Base-by-base conservation (phyloP, 2,888 invertebrate species). In the Lordiphosa andalusiaca region DNA sequence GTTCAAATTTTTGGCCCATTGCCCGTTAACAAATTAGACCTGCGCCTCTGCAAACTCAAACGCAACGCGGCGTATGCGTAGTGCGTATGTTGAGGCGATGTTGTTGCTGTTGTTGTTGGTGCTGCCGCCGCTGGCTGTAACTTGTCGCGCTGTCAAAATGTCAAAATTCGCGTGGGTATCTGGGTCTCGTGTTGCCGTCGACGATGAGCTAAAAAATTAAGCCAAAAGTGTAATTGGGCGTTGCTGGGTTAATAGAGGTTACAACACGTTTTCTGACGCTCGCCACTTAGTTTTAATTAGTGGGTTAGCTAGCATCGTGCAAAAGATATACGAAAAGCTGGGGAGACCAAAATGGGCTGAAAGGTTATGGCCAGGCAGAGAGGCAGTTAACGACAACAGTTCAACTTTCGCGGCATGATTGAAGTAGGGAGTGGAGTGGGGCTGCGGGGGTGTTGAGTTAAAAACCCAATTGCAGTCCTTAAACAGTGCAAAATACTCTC, bases 161-260 rank as follows among this genome's bases (percentile, higher is more conserved):
- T 77, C 77, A 77, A 82, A 63, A 84, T 68, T 74, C 53, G 54
- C 60, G 53, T 62, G 62, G 60, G 58, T 53, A 51, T 46, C 51
- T 46, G 13, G 40, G 62, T 58, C 52, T 52, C 36, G 30, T 46
- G 53, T 25, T 19, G 39, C 12, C 40, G 40, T 49, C 39, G 30
- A 44, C 61, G 61, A 62, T 64, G 61, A 57, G 65, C 65, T 75
- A 65, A 76, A 76, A 76, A 76, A 78, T 73, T 75, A 81, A 63
- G 73, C 66, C 72, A 68, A 63, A 84, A 82, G 71, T 84, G 85
- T 84, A 77, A 77, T 77, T 84, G 77, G 85, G 85, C 77, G 77
- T 66, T 69, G 72, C 75, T 65, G 71, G 85, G 77, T 77, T 77
- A 77, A 84, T 84, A 62, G 85, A 68, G 85, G 77, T 84, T 82